Conservation (phyloP, 2,797 vertebrate genomes). For the Cyclopterus lumpus region DNA sequence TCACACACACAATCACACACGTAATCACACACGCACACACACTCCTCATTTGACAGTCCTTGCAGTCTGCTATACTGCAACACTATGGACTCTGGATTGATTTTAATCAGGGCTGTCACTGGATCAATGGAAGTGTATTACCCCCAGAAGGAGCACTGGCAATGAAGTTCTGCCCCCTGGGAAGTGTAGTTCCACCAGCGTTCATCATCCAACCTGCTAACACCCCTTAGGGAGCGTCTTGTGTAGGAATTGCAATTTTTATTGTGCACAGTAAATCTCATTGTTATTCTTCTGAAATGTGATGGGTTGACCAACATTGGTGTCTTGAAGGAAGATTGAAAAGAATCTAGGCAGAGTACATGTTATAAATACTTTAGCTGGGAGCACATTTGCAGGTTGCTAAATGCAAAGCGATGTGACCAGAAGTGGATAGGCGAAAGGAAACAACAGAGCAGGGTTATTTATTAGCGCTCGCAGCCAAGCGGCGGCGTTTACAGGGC, state of each 20-base stretch:
- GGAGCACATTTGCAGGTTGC: slow-evolving; percentile 34
- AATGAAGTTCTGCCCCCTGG: slow-evolving; percentile 76
- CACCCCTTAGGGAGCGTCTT: slow-evolving; percentile 63
- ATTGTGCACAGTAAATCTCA: slow-evolving; percentile 65
- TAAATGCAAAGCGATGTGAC: slow-evolving; percentile 47
- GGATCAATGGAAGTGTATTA: slow-evolving; percentile 83
- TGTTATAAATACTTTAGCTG: slow-evolving; percentile 39
- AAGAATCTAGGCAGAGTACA: slow-evolving; percentile 16
- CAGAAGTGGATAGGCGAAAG: slow-evolving; percentile 54
- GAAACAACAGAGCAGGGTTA: slow-evolving; percentile 29
- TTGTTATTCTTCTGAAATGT: slow-evolving; percentile 65
- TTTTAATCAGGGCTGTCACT: slow-evolving; percentile 83
- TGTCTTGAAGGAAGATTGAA: slow-evolving; percentile 53
- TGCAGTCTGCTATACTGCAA: slow-evolving; percentile 58
- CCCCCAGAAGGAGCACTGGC: slow-evolving; percentile 75
- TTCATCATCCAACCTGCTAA: slow-evolving; percentile 66
- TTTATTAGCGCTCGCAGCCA: slow-evolving; percentile 57
- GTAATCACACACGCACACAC: neutral
- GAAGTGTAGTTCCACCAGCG: slow-evolving; percentile 75
- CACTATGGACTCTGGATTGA: slow-evolving; percentile 73
- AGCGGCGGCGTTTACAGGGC: slow-evolving; percentile 35
- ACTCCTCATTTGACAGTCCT: slow-evolving; percentile 51
- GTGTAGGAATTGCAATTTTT: slow-evolving; percentile 71
- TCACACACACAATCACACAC: neutral
- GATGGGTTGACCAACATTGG: slow-evolving; percentile 43